Percentiles rank a stretch among this genome's conserved stretches.
phyloP scores from a whole-genome alignment of 2,888 invertebrate genomes.

The Calameuta idolon region DNA sequence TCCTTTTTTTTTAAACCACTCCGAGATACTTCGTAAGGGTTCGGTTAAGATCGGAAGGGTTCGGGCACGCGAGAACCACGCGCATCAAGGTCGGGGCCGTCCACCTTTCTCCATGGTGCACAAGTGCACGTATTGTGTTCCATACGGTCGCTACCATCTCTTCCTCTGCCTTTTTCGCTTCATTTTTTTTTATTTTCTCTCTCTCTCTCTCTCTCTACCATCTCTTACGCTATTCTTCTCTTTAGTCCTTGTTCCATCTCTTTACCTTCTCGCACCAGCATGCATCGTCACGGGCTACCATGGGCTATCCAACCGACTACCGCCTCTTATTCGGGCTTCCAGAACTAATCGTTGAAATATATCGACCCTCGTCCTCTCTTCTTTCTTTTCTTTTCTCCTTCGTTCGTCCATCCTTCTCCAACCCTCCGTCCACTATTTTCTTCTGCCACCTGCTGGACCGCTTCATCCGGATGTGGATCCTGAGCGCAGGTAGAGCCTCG shows the following conservation, averaged over 20 bases:
- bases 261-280: too few relatives aligned
- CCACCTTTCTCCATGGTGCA: slow-evolving; percentile 50
- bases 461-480: too few relatives aligned
- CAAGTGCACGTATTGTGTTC: slow-evolving; percentile 46
- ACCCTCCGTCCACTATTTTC: too few relatives aligned
- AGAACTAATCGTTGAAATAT: slow-evolving; percentile 34
- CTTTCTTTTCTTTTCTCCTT: background rate
- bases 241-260: background rate
- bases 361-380: slow-evolving; percentile 16
- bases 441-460: too few relatives aligned
- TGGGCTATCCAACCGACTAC: background rate
- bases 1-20: too few relatives aligned
- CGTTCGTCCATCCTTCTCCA: too few relatives aligned
- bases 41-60: slow-evolving; percentile 38
- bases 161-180: slow-evolving; percentile 8
- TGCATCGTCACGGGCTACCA: too few relatives aligned
- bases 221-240: slow-evolving; percentile 10
- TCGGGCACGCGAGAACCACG: slow-evolving; percentile 64
- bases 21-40: background rate
- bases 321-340: slow-evolving; percentile 17
- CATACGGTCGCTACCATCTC: background rate
- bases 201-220: background rate
- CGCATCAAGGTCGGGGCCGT: slow-evolving; percentile 63
- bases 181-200: background rate
- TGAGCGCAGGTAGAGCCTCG: too few relatives aligned